Conservation (phyloP, 2,113 vertebrate species). For the Kobus ellipsiprymnus region DNA sequence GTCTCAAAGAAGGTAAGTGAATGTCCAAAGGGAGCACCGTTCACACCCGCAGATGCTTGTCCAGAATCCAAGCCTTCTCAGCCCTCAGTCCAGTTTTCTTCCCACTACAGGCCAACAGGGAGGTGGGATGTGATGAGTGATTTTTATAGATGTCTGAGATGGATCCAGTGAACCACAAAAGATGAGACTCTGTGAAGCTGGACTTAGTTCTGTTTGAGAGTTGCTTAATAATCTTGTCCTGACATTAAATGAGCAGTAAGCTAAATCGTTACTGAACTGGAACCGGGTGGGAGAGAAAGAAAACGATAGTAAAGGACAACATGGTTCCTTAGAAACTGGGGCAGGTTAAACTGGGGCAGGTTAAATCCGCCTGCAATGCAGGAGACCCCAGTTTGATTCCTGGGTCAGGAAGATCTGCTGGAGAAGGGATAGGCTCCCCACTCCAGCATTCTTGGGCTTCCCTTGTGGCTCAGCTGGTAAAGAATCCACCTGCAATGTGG, state of each 20-base stretch:
- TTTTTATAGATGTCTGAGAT: background rate
- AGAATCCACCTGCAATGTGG: background rate
- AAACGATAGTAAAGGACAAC: background rate
- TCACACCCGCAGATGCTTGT: accelerated
- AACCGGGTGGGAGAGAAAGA: background rate
- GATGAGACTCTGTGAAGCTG: background rate
- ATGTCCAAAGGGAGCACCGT: background rate
- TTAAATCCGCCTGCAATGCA: background rate
- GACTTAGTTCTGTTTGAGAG: background rate
- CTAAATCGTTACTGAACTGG: background rate
- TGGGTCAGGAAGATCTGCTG: background rate
- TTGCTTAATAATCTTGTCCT: background rate
- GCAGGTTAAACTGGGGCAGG: background rate
- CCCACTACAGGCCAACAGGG: background rate
- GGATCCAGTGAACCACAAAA: background rate
- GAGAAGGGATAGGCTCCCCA: background rate
- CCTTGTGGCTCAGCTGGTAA: background rate
- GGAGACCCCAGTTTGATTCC: background rate
- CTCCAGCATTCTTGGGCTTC: background rate
- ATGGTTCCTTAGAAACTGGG: background rate
- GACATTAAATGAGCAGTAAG: background rate
- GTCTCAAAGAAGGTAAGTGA: background rate
- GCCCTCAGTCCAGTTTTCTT: background rate
- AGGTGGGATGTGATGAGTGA: background rate
- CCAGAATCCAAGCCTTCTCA: background rate